Base-by-base conservation (phyloP, 2,888 invertebrate genomes). In the Papilio elwesi region DNA sequence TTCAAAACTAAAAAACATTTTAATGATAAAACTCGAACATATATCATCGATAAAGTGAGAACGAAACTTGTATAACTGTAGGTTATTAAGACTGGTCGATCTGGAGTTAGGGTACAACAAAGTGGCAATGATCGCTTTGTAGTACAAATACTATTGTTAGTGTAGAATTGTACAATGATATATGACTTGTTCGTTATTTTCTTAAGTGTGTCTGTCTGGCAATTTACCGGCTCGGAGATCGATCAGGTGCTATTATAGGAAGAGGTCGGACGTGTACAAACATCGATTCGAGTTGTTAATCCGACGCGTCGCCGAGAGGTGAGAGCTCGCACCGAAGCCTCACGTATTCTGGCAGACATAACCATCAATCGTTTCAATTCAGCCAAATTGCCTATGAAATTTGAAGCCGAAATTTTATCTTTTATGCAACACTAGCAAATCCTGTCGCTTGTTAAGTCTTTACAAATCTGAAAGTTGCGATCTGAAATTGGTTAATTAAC, bases 261-360 rank as follows among this genome's bases (percentile, higher is more conserved):
- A 88, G 92, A 90, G 92, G 91, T 92, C 88, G 92, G 90, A 92
- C 93, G 93, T 93, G 93, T 92, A 90, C 91, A 93, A 93, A 93
- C 93, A 93, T 89, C 91, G 89, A 91, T 91, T 92, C 87, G 89
- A 87, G 90, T 91, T 90, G 91, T 92, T 93, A 91, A 90, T 90
- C 87, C 87, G 83, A 81, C 85, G 83, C 82, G 87, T 86, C 87
- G 78, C 81, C 74, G 77, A 26, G 87, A 88, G 88, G 89, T 89
- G 90, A 91, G 91, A 90, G 87, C 83, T 85, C 83, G 81, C 84
- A 83, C 83, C 82, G 82, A 79, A 81, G 85, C 91, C 91, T 91
- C 92, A 92, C 92, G 92, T 92, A 87, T 85, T 81, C 82, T 49
- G 49, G 80, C 82, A 77, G 74, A 86, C 82, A 85, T 89, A 91